Evolutionary conservation across 1,140 invertebrate species (phyloP), one percentile per base, ranked within the genome.

Genomic region (Ylistrum balloti): DNA sequence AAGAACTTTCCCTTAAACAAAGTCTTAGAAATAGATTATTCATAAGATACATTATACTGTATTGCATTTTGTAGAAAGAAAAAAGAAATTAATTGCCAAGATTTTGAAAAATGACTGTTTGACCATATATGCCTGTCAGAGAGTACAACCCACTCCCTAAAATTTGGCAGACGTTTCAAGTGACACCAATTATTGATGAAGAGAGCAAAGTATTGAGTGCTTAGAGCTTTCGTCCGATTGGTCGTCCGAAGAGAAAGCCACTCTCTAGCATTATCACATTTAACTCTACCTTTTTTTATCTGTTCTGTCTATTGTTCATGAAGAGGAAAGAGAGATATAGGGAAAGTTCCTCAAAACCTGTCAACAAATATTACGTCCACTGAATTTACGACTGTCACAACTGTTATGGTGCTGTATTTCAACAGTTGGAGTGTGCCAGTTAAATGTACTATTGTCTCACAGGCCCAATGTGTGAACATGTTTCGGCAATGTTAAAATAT

Each of bases 311-410:
- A 28, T n/a, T n/a, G 28, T n/a, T 74, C 56, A 74, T 5, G 0
- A 1, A 74, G 22, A 28, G 56, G 56, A 74, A 74, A 74, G n/a
- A n/a, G n/a, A 74, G 9, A 17, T 17, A 20, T 56, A 56, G 45
- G 17, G n/a, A 74, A 74, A 5, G 28, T 22, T 28, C 28, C 56
- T 11, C 22, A 22, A 74, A n/a, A 5, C 56, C 56, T 74, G 56
- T 74, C 56, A 74, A 74, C 56, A 74, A n/a, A 74, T 74, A 74
- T 74, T 74, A 74, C 56, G 56, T 74, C 56, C 56, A 74, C 56
- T 28, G 56, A 28, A 74, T 74, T 74, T 74, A 74, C 56, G 56
- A 74, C 28, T 74, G 56, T 74, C 56, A 28, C 56, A 74, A 74
- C 28, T 74, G 28, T 74, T 74, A 74, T 74, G 56, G 22, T n/a